Base-by-base conservation (phyloP, 2,797 vertebrate species). In the Chaunax sp. region DNA sequence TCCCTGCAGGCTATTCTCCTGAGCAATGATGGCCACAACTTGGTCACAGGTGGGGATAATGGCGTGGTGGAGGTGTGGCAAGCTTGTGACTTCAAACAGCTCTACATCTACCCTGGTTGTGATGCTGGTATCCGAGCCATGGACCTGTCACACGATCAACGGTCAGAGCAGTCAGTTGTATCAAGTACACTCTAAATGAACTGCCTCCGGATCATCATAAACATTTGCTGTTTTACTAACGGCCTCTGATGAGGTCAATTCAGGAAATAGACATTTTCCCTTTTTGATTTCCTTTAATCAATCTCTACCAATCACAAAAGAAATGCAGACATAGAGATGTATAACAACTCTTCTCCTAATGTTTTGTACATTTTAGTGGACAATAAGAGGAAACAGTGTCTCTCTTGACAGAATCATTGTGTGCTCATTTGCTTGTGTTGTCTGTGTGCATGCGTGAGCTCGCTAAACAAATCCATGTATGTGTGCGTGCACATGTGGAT, bases 61-160 rank as follows among this genome's bases (percentile, higher is more conserved):
- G 98, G 98, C 2, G 96, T 98, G 79, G 97, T 99, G 79, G 96
- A 98, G 92, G 97, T 99, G 69, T 99, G 97, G 97, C 97, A 98
- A 82, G 97, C 97, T 70, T 99, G 98, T 80, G 97, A 99, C 93
- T 98, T 99, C 87, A 98, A 98, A 86, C 95, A 96, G 88, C 96
- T 99, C 68, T 99, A 99, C 86, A 94, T 98, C 89, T 99, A 99
- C 87, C 98, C 98, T 0, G 97, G 97, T 60, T 99, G 98, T 79
- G 98, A 99, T 73, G 98, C 98, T 37, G 97, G 97, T 72, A 93
- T 98, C 82, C 94, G 98, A 82, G 97, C 97, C 52, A 97, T 98
- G 96, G 98, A 99, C 90, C 88, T 99, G 41, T 99, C 98, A 85
- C 98, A 99, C 18, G 98, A 99, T 93, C 98, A 99, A 93, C 97